Base-by-base conservation (phyloP, 2,113 vertebrate species). In the Trematocara variabile region DNA sequence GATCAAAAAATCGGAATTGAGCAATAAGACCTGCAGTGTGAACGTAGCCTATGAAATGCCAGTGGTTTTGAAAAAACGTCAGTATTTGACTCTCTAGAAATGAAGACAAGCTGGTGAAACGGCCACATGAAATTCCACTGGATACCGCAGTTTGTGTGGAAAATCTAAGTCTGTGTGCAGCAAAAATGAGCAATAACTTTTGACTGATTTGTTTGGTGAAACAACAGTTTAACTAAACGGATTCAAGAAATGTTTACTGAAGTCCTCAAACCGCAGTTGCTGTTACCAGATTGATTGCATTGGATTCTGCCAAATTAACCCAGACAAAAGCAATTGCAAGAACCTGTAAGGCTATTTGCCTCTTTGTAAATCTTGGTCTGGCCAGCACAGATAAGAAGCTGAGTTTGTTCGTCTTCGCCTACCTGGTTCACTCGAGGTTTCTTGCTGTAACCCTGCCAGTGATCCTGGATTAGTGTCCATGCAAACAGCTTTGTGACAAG, bases 401-500 rank as follows among this genome's bases (percentile, higher is more conserved):
- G 10, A 60, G 28, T 60, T 63, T 11, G 37, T 41, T 75, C n/a
- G 22, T 4, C 12, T 10, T 50, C 7, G 41, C 34, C 77, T n/a
- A 16, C 30, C 18, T 41, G 30, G 30, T 65, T 88, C 48, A 33
- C 58, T 75, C 34, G 4, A 58, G 79, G 70, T 82, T 30, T 34
- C 83, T 80, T 33, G 46, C 48, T 56, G 37, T 80, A 58, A 55
- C 83, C 53, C 25, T 33, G 28, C 39, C 58, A 11, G 8, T 4
- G 53, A 86, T 78, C 34, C 56, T 20, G 44, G 77, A 91, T 91
- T 78, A 83, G 75, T 22, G 55, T 86, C 83, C 75, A 70, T 13
- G 52, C 5, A 25, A 87, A 87, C 80, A 63, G 54, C 56, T 80
- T 50, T 55, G 81, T 46, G 89, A 88, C 44, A 79, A 85, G 55